phyloP scores from a whole-genome alignment of 1,140 invertebrate genomes.

The Danaus melanippus region DNA sequence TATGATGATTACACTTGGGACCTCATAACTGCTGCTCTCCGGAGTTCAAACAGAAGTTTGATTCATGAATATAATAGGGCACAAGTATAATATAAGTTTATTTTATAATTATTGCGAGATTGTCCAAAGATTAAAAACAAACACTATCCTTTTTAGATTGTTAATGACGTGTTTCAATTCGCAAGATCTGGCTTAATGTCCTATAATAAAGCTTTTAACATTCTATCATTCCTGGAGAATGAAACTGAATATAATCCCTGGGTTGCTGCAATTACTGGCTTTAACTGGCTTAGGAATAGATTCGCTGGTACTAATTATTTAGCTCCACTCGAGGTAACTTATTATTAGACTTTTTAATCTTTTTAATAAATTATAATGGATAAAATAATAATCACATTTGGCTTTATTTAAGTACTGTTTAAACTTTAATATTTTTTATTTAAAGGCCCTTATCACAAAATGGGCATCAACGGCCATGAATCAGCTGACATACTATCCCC shows the following conservation, averaged over 20 bases:
- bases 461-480: constrained; percentile 39
- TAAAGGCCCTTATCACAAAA: constrained; percentile 28
- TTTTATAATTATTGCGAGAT: constrained; percentile 7
- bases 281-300: constrained; percentile 68
- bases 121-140: constrained; percentile 2
- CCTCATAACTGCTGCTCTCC: constrained; percentile 71
- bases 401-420: neutral
- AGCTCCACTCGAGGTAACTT: constrained; percentile 32
- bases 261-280: constrained; percentile 73
- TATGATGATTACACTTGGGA: constrained; percentile 82
- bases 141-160: constrained; percentile 59
- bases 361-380: neutral
- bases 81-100: constrained; percentile 29
- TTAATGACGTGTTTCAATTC: constrained; percentile 84
- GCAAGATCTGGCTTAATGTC: constrained; percentile 65
- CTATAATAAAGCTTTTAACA: constrained; percentile 72
- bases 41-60: constrained; percentile 57
- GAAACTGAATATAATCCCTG: constrained; percentile 79
- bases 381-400: neutral
- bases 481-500: constrained; percentile 35
- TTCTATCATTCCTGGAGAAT: constrained; percentile 74
- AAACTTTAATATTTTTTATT: neutral
- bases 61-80: constrained; percentile 84
- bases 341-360: neutral
- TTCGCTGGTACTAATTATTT: constrained; percentile 31